A percentile compares a stretch with the other conserved stretches of the same genome.
These are phyloP conservation scores for Dioctria rufipes DNA, from an alignment of 2,888 invertebrate genomes.

Conservation along the genomic window DNA sequence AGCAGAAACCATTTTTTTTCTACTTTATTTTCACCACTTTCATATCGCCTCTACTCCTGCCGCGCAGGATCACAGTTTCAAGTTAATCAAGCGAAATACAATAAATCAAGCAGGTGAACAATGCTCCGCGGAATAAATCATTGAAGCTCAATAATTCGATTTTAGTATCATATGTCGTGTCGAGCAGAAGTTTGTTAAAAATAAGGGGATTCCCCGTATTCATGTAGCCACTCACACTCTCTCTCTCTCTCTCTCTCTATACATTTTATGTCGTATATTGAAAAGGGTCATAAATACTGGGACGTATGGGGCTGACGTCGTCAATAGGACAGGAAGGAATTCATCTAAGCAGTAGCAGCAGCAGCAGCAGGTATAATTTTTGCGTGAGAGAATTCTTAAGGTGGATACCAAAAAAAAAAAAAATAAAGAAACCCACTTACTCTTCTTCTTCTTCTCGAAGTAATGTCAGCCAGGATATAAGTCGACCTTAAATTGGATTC, in stretches of 20 bases:
- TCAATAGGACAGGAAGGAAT: not conserved
- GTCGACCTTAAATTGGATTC: not conserved
- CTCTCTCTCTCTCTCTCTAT: too few species aligned
- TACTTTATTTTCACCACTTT: too few species aligned
- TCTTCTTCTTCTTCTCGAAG: not conserved
- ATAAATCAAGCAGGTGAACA: not conserved
- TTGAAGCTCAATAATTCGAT: conserved; percentile 3
- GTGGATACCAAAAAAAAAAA: not conserved
- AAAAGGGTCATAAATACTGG: not conserved
- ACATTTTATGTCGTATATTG: too few species aligned
- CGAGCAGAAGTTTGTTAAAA: not conserved
- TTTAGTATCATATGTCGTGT: not conserved
- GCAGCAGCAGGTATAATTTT: too few species aligned
- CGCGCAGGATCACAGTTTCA: too few species aligned
- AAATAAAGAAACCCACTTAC: too few species aligned
- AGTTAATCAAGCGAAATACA: not conserved
- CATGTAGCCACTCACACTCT: not conserved
- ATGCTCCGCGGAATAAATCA: not conserved
- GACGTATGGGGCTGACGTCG: not conserved
- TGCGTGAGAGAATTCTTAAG: not conserved
- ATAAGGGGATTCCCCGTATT: not conserved
- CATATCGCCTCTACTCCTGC: too few species aligned
- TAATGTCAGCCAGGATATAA: not conserved
- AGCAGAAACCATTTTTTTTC: too few species aligned
- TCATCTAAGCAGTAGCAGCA: too few species aligned